Evolutionary conservation across 2,113 vertebrate genomes (phyloP).

Genomic region (Dipodomys stephensi): DNA sequence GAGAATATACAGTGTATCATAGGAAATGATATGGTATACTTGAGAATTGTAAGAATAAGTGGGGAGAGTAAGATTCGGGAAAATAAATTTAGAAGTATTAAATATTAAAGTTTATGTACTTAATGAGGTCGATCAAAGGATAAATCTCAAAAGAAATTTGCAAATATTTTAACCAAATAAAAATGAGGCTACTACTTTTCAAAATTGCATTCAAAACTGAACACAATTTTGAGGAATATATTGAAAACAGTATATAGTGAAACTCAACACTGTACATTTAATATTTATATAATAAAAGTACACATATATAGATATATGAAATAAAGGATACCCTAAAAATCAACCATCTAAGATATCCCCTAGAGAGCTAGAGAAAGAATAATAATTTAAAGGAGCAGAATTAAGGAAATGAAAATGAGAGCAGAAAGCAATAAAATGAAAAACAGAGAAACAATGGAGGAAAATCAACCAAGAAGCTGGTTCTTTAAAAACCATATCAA

Average conservation of each 20-base stretch:
- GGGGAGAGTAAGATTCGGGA: not conserved
- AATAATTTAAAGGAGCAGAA: not conserved
- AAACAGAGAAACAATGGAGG: constrained; percentile 11
- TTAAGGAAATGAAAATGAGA: constrained; percentile 25
- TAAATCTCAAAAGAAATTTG: not conserved
- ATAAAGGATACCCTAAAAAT: not conserved
- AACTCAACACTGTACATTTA: not conserved
- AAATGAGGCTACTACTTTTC: not conserved
- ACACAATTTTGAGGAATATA: not conserved
- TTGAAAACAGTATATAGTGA: not conserved
- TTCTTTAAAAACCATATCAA: not conserved
- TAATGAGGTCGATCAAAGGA: not conserved
- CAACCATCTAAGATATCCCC: not conserved
- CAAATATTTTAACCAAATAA: constrained; percentile 31
- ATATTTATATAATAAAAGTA: not conserved
- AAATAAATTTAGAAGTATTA: not conserved
- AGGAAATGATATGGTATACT: not conserved
- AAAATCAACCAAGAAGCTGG: not conserved
- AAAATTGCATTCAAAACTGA: not conserved
- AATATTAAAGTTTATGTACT: not conserved
- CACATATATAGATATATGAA: too few relatives aligned
- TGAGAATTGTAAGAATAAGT: not conserved
- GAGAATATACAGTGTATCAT: not conserved
- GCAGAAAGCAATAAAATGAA: constrained; percentile 27
- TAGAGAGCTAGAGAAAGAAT: not conserved